phyloP scores from a whole-genome alignment of 2,888 invertebrate genomes.

The Macroteleia sp. region DNA sequence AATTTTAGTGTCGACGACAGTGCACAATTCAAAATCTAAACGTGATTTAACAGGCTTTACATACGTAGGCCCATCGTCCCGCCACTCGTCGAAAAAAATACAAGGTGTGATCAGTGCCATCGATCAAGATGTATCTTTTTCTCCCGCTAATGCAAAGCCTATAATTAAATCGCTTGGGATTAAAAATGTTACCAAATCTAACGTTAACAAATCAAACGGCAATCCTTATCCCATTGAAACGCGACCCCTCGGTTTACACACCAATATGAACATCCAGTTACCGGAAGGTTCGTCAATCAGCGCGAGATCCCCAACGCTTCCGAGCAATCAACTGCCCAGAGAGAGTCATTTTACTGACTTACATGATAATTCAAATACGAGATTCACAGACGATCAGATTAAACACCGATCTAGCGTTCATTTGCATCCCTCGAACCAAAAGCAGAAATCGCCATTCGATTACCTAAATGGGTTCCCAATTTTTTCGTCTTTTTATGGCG shows the following conservation, averaged over 20 bases:
- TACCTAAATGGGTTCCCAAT: constrained; percentile 14
- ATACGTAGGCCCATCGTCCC: constrained; percentile 21
- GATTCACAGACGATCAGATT: not conserved
- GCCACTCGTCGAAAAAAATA: constrained; percentile 3
- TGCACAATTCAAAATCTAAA: constrained; percentile 22
- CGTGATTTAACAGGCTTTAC: constrained; percentile 35
- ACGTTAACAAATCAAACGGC: not conserved
- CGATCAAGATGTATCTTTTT: not conserved
- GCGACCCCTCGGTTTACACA: constrained; percentile 1
- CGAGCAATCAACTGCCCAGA: constrained; percentile 32
- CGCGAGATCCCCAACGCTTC: constrained; percentile 19
- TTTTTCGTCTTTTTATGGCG: constrained; percentile 27
- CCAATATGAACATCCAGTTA: constrained; percentile 27
- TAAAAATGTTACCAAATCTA: constrained; percentile 17
- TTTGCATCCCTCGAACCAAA: constrained; percentile 10
- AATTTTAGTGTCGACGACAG: constrained; percentile 8
- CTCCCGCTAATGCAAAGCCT: not conserved
- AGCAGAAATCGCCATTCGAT: constrained; percentile 17
- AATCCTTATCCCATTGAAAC: not conserved
- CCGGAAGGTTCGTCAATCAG: constrained; percentile 29
- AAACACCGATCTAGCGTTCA: constrained; percentile 9
- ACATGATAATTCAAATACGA: constrained; percentile 5
- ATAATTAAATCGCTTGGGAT: constrained; percentile 1
- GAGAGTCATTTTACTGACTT: constrained; percentile 14
- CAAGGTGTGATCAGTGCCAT: constrained; percentile 19